A percentile compares a stretch with the other conserved stretches of the same genome.
These are phyloP conservation scores for Cossypha caffra DNA, from an alignment of 2,797 vertebrate genomes.

Conservation along the genomic window DNA sequence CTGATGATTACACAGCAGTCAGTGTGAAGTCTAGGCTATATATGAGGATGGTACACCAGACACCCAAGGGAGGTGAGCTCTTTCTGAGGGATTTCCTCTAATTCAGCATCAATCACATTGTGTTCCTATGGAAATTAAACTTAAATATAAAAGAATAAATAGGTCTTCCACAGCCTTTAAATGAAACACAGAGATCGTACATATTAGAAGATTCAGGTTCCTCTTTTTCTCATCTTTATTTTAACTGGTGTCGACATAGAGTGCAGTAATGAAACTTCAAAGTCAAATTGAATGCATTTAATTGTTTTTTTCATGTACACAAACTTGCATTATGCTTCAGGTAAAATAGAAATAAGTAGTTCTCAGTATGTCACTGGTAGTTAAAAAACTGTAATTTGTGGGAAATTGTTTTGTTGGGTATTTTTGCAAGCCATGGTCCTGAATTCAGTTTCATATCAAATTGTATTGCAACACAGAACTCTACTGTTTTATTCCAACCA, in stretches of 20 bases:
- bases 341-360: background rate
- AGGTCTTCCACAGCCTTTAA: background rate
- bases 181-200: background rate
- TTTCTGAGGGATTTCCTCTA: background rate
- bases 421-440: background rate
- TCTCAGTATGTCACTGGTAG: background rate
- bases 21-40: background rate
- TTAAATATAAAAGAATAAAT: background rate
- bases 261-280: background rate
- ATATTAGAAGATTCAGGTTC: background rate
- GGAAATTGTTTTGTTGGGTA: background rate
- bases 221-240: background rate
- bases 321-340: background rate
- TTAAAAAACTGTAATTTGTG: background rate
- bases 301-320: background rate
- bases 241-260: background rate
- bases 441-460: background rate
- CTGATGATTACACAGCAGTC: background rate
- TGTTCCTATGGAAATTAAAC: background rate
- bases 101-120: rapidly evolving
- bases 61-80: background rate
- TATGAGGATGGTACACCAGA: background rate
- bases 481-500: background rate
- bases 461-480: background rate
- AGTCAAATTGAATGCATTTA: background rate